Conservation (phyloP, 2,113 vertebrate genomes). For the Gobio gobio region DNA sequence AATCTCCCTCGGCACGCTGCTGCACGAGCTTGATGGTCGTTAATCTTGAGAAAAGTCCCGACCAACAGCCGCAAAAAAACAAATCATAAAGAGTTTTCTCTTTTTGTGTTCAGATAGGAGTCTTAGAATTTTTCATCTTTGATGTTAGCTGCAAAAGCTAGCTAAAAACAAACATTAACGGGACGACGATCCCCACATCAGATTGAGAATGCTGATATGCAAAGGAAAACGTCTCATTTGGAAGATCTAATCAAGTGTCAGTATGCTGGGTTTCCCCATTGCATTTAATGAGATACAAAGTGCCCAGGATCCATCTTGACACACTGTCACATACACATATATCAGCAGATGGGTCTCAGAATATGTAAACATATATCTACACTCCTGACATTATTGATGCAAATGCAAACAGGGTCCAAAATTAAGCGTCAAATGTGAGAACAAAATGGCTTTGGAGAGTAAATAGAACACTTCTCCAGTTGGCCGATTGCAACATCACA, state of each 20-base stretch:
- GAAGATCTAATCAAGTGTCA: constrained; percentile 42
- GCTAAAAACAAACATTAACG: constrained; percentile 76
- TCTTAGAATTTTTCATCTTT: constrained; percentile 86
- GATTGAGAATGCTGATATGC: constrained; percentile 20
- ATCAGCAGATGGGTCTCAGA: constrained; percentile 12
- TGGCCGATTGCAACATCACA: background rate
- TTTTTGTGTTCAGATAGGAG: constrained; percentile 55
- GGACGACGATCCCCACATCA: constrained; percentile 58
- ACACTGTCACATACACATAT: constrained; percentile 37
- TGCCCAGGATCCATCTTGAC: constrained; percentile 29
- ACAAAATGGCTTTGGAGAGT: background rate
- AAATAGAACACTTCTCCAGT: constrained; percentile 1
- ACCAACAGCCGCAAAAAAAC: constrained; percentile 59
- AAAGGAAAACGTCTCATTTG: constrained; percentile 30
- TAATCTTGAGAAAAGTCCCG: constrained; percentile 65
- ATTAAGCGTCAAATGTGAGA: background rate
- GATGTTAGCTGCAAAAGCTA: constrained; percentile 87
- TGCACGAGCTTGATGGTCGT: constrained; percentile 62
- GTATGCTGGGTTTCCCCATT: constrained; percentile 36
- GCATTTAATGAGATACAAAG: constrained; percentile 39
- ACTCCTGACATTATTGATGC: background rate
- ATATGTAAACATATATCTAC: constrained; percentile 1
- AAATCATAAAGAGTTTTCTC: constrained; percentile 57
- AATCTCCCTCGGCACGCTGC: constrained; percentile 65
- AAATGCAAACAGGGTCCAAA: constrained; percentile 33